Conservation (phyloP, 2,888 invertebrate genomes). For the Cybosia mesomella region DNA sequence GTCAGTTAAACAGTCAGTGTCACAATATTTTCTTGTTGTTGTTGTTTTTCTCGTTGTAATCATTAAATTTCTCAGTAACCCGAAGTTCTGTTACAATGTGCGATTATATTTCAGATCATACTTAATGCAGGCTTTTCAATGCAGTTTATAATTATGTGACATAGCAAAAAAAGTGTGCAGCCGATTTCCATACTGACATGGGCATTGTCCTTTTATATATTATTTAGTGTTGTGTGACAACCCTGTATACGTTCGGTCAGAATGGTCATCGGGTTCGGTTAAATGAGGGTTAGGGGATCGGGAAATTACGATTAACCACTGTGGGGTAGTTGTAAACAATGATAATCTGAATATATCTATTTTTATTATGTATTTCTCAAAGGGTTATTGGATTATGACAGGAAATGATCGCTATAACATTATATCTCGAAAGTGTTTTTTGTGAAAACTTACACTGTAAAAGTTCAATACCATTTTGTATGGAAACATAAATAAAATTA, state of each 20-base stretch:
- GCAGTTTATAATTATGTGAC: too few relatives aligned
- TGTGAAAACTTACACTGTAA: not conserved
- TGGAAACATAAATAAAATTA: not conserved
- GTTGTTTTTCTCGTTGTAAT: too few relatives aligned
- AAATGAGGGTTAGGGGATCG: conserved; percentile 69
- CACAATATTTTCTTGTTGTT: too few relatives aligned
- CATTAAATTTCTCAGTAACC: too few relatives aligned
- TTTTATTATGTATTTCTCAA: conserved; percentile 59
- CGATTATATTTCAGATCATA: too few relatives aligned
- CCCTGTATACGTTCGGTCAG: conserved; percentile 67
- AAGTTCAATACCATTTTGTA: not conserved
- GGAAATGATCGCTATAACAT: not conserved
- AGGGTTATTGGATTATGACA: not conserved
- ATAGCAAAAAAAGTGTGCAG: too few relatives aligned
- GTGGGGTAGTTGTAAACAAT: conserved; percentile 71
- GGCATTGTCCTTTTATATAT: too few relatives aligned
- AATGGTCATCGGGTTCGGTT: conserved; percentile 62
- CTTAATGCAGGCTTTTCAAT: too few relatives aligned
- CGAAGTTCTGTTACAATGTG: too few relatives aligned
- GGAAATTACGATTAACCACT: conserved; percentile 68
- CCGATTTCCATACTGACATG: too few relatives aligned
- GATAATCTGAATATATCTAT: conserved; percentile 66
- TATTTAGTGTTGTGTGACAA: conserved; percentile 40
- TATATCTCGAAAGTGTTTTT: not conserved
- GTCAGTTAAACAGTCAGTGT: too few relatives aligned